Base-by-base conservation (phyloP, 2,113 vertebrate genomes). In the Lamprologus lemairii region DNA sequence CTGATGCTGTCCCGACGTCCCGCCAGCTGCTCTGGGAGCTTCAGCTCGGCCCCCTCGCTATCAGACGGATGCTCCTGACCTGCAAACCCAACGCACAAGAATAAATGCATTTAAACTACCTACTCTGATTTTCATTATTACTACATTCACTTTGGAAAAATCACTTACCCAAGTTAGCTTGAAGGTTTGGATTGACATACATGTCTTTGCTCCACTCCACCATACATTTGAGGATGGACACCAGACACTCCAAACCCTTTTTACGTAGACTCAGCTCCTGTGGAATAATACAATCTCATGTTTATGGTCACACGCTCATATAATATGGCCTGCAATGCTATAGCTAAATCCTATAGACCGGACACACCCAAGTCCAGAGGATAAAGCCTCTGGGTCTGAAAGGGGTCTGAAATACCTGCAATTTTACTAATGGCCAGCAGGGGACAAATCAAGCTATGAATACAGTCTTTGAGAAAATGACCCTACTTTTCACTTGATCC, bases 151-250 rank as follows among this genome's bases (percentile, higher is more conserved):
- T 33, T n/a, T 78, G 45, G 16, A 78, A 33, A 33, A 78, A 49
- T 13, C 45, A 33, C 98, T 98, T 92, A 99, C 98, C 98, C 1
- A 99, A 96, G 94, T 96, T 97, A 53, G 98, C 91, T 90, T 99
- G 98, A 83, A 98, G 97, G 92, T 99, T 99, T 1, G 98, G 98
- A 81, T 99, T 99, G 93, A 99, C 97, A 10, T 99, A 99, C 83
- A 99, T 96, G 94, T 99, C 98, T 95, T 97, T 99, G 96, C 98
- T 99, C 98, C 98, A 99, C 88, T 99, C 98, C 87, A 99, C 98
- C 98, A 99, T 99, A 92, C 98, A 99, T 93, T 99, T 99, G 71
- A 99, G 97, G 92, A 99, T 97, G 81, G 98, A 99, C 93, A 99
- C 98, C 73, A 99, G 94, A 92, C 99, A 99, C 95, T 99, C 98